Base-by-base conservation (phyloP, 2,888 invertebrate genomes). In the Pegoplata infirma region DNA sequence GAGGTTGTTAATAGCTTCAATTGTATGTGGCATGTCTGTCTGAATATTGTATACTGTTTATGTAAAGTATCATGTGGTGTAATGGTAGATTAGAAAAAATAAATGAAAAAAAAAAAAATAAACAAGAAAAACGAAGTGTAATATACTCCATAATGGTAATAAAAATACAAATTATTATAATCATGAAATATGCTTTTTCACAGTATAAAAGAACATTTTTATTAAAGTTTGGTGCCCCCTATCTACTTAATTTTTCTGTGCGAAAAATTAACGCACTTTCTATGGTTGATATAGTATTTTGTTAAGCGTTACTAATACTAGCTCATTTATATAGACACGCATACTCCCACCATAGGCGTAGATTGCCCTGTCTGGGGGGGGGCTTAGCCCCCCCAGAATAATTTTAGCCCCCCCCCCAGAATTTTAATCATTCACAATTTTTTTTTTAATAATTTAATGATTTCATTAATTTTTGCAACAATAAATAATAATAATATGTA, bases 91-190 rank as follows among this genome's bases (percentile, higher is more conserved):
- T 74, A 28, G 10, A n/a, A n/a, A n/a, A n/a, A n/a, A n/a, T 36
- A 25, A 40, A 25, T 25, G 53, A 25, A n/a, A 17, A 19, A 16
- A 51, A 36, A 28, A 21, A 49, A 32, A 36, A 19, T 12, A 28
- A 56, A 8, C 12, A 23, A 16, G 12, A 56, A 17, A 53, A 51
- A 32, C 16, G 23, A 68, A 67, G 47, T n/a, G 67, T 67, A 59
- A 68, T 55, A 49, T 55, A 75, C 68, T 75, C 40, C 14, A 56
- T 7, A 63, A 58, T 74, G 64, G 32, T 40, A 72, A 81, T 74
- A 72, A 77, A 80, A 77, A 69, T 75, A 80, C 75, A 80, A 80
- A 81, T 80, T 77, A 75, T 64, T 77, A 75, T 81, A 75, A 81
- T 80, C 81, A 77, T 77, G 75, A 81, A 72, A 69, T 72, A 80